Conservation (phyloP, 2,113 vertebrate genomes). For the Fulica atra region DNA sequence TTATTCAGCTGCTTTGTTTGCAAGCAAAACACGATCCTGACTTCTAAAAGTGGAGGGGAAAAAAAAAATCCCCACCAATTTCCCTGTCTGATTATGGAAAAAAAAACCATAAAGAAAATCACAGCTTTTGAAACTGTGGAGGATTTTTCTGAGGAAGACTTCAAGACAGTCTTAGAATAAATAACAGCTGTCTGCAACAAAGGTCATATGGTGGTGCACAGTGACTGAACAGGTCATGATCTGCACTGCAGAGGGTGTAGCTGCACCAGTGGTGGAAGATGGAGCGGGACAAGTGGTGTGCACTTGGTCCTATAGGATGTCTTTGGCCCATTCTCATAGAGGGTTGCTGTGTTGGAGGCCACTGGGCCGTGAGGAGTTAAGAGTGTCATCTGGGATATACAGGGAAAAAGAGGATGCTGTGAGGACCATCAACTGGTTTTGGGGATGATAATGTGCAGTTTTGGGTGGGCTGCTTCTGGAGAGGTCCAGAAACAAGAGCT, state of each 20-base stretch:
- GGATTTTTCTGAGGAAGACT: background rate
- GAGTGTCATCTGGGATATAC: background rate
- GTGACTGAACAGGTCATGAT: background rate
- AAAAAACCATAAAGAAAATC: background rate
- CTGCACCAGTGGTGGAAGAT: accelerated
- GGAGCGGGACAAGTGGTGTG: background rate
- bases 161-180: background rate
- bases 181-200: background rate
- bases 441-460: background rate
- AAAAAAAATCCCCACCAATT: background rate
- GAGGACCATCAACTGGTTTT: background rate
- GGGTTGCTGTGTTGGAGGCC: background rate
- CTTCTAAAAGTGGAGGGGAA: background rate
- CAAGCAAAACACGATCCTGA: background rate
- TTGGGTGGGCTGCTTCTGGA: background rate
- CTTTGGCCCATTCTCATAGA: background rate
- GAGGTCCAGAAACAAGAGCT: background rate
- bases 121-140: background rate
- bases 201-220: accelerated
- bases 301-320: background rate
- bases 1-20: constrained; percentile 1
- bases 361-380: background rate
- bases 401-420: background rate
- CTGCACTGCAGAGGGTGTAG: background rate
- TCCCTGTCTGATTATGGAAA: background rate